Base-by-base conservation (phyloP, 2,797 vertebrate species). In the Chaetodon trifasciatus region DNA sequence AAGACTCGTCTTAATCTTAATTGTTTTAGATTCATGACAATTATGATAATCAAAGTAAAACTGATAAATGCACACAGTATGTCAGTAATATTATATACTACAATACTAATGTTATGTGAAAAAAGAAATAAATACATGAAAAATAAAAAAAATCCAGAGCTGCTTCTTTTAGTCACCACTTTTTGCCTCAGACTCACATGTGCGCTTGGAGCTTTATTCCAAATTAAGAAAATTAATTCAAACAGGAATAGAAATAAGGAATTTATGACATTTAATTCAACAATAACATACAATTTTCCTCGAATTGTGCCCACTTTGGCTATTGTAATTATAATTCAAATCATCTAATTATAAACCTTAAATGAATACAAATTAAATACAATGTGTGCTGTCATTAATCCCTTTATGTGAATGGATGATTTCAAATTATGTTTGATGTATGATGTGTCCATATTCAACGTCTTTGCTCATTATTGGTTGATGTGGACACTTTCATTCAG, bases 11-110 rank as follows among this genome's bases (percentile, higher is more conserved):
- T 53, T 86, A 86, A 89, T 84, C 67, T 77, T 86, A 82, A 89
- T 89, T 84, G 79, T 88, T 89, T 86, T 83, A 82, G 63, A 86
- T 81, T 81, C 69, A 55, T 42, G 74, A 67, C 81, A 82, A 87
- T 90, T 86, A 83, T 85, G 68, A 74, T 88, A 82, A 91, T 86
- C 58, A 74, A 70, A 78, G 62, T 69, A 78, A 88, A 91, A 86
- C 61, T 74, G 70, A 83, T 74, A 66, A 86, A 74, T 8, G 40
- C 62, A 66, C 70, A 81, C 83, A 90, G 76, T 80, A 79, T 89
- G 83, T 83, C 74, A 73, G 12, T 49, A 58, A 74, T 47, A 65
- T 23, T 53, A 55, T 60, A 80, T 53, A 60, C 32, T 65, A 83
- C 53, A 55, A 66, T 79, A 56, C 16, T 17, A 56, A n/a, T 19